Percentiles rank a stretch among this genome's conserved stretches.
Conservation (phyloP, 1,140 invertebrate species). For the Hermatobates lingyangjiaoensis region DNA sequence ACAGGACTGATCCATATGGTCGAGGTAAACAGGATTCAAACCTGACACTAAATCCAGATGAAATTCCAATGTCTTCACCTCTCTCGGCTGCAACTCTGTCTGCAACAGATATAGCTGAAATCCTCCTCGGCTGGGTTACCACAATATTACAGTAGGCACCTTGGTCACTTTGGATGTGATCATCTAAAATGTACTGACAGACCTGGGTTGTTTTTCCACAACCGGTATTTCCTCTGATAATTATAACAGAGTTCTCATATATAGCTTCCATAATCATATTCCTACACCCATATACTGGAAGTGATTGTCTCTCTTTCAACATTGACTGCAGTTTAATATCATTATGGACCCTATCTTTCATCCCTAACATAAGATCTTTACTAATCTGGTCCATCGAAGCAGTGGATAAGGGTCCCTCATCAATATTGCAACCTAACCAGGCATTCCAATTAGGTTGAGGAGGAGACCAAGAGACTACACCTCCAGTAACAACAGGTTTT, state of each 20-base stretch:
- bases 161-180: constrained; percentile 70
- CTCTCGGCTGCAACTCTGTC: constrained; percentile 77
- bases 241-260: constrained; percentile 67
- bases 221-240: constrained; percentile 86
- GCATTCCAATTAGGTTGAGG: constrained; percentile 91
- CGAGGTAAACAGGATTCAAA: constrained; percentile 77
- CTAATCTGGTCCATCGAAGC: constrained; percentile 63
- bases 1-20: constrained; percentile 80
- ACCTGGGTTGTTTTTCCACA: constrained; percentile 68
- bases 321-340: constrained; percentile 38
- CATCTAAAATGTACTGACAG: constrained; percentile 91
- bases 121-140: constrained; percentile 83
- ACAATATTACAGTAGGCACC: constrained; percentile 70
- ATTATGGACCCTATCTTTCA: constrained; percentile 41
- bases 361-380: constrained; percentile 43
- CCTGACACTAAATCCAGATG: constrained; percentile 76
- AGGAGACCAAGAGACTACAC: constrained; percentile 87
- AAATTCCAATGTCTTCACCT: constrained; percentile 63
- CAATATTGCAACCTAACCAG: constrained; percentile 86
- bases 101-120: constrained; percentile 85
- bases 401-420: constrained; percentile 71
- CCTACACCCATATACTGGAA: constrained; percentile 59
- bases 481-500: constrained; percentile 33
- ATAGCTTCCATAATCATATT: constrained; percentile 63
- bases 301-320: constrained; percentile 39